These are phyloP conservation scores for Amphibalanus amphitrite DNA, from an alignment of 1,140 invertebrate genomes.

Conservation along the genomic window DNA sequence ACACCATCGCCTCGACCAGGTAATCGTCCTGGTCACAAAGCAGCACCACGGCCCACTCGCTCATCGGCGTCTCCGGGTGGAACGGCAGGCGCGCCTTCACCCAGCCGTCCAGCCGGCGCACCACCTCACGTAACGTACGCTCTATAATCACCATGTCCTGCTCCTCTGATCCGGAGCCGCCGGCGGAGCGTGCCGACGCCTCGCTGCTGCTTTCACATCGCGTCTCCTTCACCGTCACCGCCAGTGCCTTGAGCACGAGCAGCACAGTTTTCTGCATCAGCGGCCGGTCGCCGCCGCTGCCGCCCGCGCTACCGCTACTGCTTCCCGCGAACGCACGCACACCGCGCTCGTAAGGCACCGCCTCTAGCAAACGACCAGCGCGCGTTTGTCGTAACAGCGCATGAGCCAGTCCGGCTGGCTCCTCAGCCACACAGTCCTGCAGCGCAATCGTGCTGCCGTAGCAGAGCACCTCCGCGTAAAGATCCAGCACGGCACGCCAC, in stretches of 20 bases:
- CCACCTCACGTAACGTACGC: slow-evolving; percentile 48
- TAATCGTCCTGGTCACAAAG: slow-evolving; percentile 82
- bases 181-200: slow-evolving; percentile 1
- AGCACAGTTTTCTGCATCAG: slow-evolving; percentile 60
- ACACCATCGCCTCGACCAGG: slow-evolving; percentile 79
- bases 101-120: slow-evolving; percentile 51
- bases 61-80: slow-evolving; percentile 67
- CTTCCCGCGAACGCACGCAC: slow-evolving; percentile 9
- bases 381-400: slow-evolving; percentile 65
- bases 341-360: slow-evolving; percentile 28
- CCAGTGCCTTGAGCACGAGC: slow-evolving; percentile 67
- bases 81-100: slow-evolving; percentile 62
- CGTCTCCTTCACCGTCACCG: slow-evolving; percentile 75
- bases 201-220: slow-evolving; percentile 44
- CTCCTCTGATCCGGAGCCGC: neutral
- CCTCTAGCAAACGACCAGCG: slow-evolving; percentile 56
- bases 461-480: slow-evolving; percentile 74
- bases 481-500: slow-evolving; percentile 60
- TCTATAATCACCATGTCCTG: slow-evolving; percentile 68
- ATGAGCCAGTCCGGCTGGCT: slow-evolving; percentile 67
- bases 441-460: slow-evolving; percentile 73
- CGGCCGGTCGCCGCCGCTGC: slow-evolving; percentile 38
- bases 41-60: slow-evolving; percentile 69
- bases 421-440: slow-evolving; percentile 66
- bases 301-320: slow-evolving; percentile 12